Conservation (phyloP, 1,140 invertebrate species). For the Carposina sasakii region DNA sequence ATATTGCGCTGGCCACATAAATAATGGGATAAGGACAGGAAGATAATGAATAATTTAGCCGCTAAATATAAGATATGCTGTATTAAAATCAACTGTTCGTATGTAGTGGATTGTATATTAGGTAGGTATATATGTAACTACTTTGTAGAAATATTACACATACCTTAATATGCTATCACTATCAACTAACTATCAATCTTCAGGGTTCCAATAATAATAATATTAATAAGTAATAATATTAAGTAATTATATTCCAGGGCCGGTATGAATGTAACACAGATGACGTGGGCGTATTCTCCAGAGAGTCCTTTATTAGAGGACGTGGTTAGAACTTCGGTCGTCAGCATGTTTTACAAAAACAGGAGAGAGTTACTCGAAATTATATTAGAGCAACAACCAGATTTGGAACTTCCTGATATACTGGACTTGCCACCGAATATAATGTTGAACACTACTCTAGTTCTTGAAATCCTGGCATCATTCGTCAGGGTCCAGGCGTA, state of each 20-base stretch:
- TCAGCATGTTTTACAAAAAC: conserved; percentile 41
- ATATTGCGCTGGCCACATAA: too few relatives aligned
- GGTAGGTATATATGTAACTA: too few relatives aligned
- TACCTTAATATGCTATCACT: too few relatives aligned
- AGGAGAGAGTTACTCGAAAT: conserved; percentile 29
- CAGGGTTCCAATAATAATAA: too few relatives aligned
- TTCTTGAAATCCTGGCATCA: conserved; percentile 35
- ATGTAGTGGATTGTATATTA: too few relatives aligned
- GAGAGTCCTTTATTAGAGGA: conserved; percentile 45
- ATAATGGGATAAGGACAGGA: too few relatives aligned
- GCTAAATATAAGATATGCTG: too few relatives aligned
- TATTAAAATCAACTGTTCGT: too few relatives aligned
- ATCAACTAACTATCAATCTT: too few relatives aligned
- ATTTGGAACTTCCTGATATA: conserved; percentile 22
- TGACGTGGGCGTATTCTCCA: conserved; percentile 58
- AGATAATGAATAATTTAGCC: too few relatives aligned
- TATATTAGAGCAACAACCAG: conserved; percentile 27
- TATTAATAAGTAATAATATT: too few relatives aligned
- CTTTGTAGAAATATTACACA: too few relatives aligned
- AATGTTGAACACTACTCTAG: conserved; percentile 28
- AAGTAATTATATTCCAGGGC: conserved; percentile 33
- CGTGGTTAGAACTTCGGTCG: conserved; percentile 36
- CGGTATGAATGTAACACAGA: conserved; percentile 38
- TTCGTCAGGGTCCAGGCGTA: conserved; percentile 38
- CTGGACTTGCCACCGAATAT: conserved; percentile 31